Evolutionary conservation across 2,797 vertebrate species (phyloP), one percentile per base, ranked within the genome.

Genomic region (Nyctibius grandis): DNA sequence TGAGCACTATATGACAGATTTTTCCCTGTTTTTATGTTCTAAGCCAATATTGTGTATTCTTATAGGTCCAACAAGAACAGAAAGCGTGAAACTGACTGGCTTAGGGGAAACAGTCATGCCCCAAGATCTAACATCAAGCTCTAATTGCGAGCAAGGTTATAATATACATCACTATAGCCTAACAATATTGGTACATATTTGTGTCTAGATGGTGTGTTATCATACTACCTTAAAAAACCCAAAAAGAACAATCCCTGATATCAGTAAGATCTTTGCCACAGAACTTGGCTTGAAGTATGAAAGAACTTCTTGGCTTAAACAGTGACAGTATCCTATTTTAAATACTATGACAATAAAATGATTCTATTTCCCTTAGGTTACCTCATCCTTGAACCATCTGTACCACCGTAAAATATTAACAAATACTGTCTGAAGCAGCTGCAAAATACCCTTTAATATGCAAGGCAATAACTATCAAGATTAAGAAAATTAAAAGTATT

Each of bases 41-140:
- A 72, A 69, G 25, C 4, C 29, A 56, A 13, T 36, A 67, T 6
- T 74, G 5, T 28, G 2, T 73, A n/a, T 67, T 89, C 28, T 80
- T 26, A 60, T 1, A 60, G n/a, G 26, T 79, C 40, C 88, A 74
- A 75, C 3, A n/a, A 83, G 25, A 85, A 38, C 13, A 78, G 34
- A 53, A 72, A 82, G 6, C 31, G 68, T 33, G 14, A 48, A 78
- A 73, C 2, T 19, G 48, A 73, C 31, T 53, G 29, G 11, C 21
- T 81, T 76, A 25, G 85, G n/a, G 48, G 15, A 81, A 85, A 53
- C 2, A 51, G 45, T 54, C 53, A 54, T 44, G 11, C 0, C 20
- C 1, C 0, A 0, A 92, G 19, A 15, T n/a, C 42, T 31, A 76
- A 65, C 5, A 29, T 23, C 17, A 79, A 76, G 47, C 21, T 64